Evolutionary conservation across 2,113 vertebrate genomes (phyloP).

Genomic region (Salminus brasiliensis): DNA sequence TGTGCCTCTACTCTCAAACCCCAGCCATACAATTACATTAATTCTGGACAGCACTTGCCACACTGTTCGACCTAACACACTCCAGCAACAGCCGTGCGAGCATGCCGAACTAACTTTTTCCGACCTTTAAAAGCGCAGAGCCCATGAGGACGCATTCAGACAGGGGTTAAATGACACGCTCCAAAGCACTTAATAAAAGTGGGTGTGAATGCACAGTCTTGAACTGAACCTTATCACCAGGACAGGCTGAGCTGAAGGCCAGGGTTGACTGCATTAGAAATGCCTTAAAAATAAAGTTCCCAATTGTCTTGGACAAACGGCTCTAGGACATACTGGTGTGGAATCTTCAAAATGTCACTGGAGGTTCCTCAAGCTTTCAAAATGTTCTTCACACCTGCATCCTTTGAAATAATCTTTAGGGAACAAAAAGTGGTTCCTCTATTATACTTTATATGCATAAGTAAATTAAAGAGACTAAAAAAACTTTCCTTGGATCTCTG

Average conservation of each 20-base stretch:
- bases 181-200: conserved; percentile 49
- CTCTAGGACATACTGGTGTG: no score
- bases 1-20: conserved; percentile 46
- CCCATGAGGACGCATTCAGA: conserved; percentile 72
- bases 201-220: conserved; percentile 58
- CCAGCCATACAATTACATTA: conserved; percentile 61
- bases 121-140: conserved; percentile 53
- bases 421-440: no score
- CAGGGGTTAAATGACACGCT: conserved; percentile 55
- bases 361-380: no score
- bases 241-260: conserved; percentile 47
- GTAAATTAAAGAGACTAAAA: no score
- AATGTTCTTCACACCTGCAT: no score
- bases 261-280: conserved; percentile 59
- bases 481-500: no score
- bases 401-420: no score
- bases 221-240: conserved; percentile 48
- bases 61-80: conserved; percentile 61
- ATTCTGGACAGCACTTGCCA: conserved; percentile 59
- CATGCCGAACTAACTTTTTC: conserved; percentile 67
- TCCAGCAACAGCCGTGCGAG: conserved; percentile 30
- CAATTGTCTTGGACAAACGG: no score
- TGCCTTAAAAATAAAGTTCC: neutral
- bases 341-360: no score
- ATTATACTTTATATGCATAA: no score